Evolutionary conservation across 53 echinoderm and acorn worm species (phyloP).

Genomic region (Astropecten irregularis): DNA sequence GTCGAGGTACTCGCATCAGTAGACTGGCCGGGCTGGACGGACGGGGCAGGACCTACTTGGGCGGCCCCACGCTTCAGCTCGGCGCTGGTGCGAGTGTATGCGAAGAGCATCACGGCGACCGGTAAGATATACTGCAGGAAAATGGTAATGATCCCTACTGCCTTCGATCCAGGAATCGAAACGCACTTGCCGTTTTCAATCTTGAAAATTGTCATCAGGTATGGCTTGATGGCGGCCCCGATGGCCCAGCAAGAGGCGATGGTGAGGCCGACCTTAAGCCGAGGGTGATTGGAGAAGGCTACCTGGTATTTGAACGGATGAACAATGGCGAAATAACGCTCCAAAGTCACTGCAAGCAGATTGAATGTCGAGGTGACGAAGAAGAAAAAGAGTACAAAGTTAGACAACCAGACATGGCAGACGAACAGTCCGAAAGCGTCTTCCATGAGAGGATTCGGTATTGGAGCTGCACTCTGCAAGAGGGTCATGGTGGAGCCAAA

Average conservation of each 20-base stretch:
- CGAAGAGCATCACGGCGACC: no score
- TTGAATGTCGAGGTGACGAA: conserved; percentile 81
- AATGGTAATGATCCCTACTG: conserved; percentile 5
- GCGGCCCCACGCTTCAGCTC: background rate
- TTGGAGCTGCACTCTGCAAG: background rate
- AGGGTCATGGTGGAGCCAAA: conserved; percentile 66
- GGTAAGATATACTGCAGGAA: conserved; percentile 31
- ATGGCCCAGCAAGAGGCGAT: conserved; percentile 60
- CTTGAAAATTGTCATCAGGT: background rate
- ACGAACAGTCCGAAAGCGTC: conserved; percentile 51
- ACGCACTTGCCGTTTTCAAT: conserved; percentile 1
- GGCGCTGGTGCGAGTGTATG: no score
- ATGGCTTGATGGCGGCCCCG: conserved; percentile 44
- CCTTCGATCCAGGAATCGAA: conserved; percentile 9
- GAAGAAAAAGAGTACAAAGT: conserved; percentile 69
- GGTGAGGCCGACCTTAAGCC: conserved; percentile 10
- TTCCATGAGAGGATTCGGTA: background rate
- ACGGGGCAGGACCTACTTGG: background rate
- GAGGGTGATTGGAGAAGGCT: conserved; percentile 53
- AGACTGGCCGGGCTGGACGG: background rate
- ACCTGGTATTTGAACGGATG: no score
- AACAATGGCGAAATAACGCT: no score
- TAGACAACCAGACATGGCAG: conserved; percentile 78
- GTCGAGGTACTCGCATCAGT: background rate
- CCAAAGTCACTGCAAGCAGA: no score